Evolutionary conservation across 2,797 vertebrate genomes (phyloP).

Genomic region (Darevskia mixta): DNA sequence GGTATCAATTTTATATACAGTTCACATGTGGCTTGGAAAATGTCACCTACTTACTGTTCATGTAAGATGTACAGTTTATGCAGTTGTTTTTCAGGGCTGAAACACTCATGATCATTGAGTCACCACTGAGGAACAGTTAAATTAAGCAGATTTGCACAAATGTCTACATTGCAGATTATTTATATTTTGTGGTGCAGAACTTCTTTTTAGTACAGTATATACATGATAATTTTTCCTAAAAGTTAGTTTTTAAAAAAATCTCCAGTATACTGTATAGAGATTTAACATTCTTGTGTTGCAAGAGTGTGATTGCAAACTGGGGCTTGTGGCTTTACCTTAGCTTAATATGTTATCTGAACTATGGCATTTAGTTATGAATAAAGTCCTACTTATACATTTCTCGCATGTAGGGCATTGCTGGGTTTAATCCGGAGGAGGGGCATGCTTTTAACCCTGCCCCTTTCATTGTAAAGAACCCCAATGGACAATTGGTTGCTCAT

Average conservation of each 20-base stretch:
- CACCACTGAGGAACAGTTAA: not conserved
- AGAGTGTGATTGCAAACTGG: not conserved
- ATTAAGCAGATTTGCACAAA: not conserved
- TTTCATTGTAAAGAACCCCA: not conserved
- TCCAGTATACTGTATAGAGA: not conserved
- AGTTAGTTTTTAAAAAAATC: not conserved
- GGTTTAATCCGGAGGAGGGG: not conserved
- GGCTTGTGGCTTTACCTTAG: not conserved
- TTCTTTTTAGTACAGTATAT: not conserved
- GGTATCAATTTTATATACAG: not conserved
- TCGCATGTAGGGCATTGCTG: not conserved
- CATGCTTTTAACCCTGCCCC: not conserved
- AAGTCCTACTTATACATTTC: not conserved
- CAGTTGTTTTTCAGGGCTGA: slow-evolving; percentile 5
- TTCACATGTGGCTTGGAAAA: not conserved
- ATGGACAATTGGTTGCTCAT: too few relatives aligned
- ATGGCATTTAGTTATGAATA: not conserved
- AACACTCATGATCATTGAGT: not conserved
- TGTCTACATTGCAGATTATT: too few relatives aligned
- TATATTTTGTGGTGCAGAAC: not conserved
- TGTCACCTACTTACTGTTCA: not conserved
- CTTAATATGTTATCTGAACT: not conserved
- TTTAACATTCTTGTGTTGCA: not conserved
- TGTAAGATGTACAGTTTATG: not conserved
- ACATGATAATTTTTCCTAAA: not conserved